Base-by-base conservation (phyloP, 2,113 vertebrate species). In the Lasiurus borealis region DNA sequence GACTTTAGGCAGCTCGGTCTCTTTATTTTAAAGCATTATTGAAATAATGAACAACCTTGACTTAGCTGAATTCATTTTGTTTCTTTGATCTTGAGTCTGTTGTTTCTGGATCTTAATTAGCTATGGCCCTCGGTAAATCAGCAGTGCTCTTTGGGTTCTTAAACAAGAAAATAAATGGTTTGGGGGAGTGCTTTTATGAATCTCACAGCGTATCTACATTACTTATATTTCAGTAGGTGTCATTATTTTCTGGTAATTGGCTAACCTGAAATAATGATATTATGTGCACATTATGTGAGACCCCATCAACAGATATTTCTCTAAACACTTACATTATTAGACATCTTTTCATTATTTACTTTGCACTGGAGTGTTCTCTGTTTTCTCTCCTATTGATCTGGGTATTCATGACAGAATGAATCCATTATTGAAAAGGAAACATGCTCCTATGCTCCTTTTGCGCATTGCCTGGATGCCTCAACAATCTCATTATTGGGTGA, bases 331-430 rank as follows among this genome's bases (percentile, higher is more conserved):
- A 84, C 6, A 48, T 16, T 93, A 59, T 92, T 91, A 84, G 71
- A 36, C 68, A 96, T 92, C 71, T 62, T 94, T 36, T 93, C 73
- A 93, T 96, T 95, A 85, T 94, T 97, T 96, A 94, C 23, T 34
- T 21, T 90, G 82, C 23, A 75, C 36, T n/a, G 66, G 12, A 77
- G 64, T 54, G n/a, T 34, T 93, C n/a, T n/a, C n/a, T 92, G 31
- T 96, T 96, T 95, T 34, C 16, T 95, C 50, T 48, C 27, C n/a
- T 84, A 54, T 68, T 96, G 31, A 88, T 82, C 54, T 75, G 44
- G n/a, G 66, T 93, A 64, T 96, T 96, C 18, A 88, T 77, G 62
- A 77, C 44, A 90, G 57, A 92, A 69, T 57, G 86, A 91, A 95
- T 90, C 66, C 89, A 16, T 97, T 95, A 90, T 95, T 90, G 94